Base-by-base conservation (phyloP, 35 echinoderm and acorn worm genomes). In the Amphiura filiformis region DNA sequence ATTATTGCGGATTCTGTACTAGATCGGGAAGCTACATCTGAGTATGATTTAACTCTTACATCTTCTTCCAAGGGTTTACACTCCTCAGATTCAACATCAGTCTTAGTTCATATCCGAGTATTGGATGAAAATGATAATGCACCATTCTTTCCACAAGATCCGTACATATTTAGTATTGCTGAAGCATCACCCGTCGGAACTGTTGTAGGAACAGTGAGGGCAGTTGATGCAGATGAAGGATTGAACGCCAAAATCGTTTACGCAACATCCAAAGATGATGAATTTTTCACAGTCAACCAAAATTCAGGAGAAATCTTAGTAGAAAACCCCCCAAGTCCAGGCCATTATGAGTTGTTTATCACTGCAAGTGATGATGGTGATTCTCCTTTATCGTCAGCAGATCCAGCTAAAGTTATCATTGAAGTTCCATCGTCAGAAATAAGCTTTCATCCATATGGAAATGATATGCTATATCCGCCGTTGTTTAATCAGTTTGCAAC, bases 401-500 rank as follows among this genome's bases (percentile, higher is more conserved):
- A 85, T 34, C 64, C 83, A 37, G 83, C 56, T 35, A 56, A 56
- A 18, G 83, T 64, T 20, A 28, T 36, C 3, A 56, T 85, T 15
- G 56, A 61, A 36, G 56, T 85, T 18, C 32, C 35, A 35, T 64
- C 83, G 15, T 15, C 57, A 34, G 35, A 56, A 26, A 36, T 61
- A n/a, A 37, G 13, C 23, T 65, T 22, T 32, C 56, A 65, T 61
- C 83, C 83, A 34, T 85, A 65, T 13, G 83, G 83, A 61, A 64
- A 85, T 37, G 83, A 85, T 37, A 85, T 85, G 32, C 1, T 85
- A 1, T 85, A 36, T 61, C 47, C 83, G 11, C 57, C 83, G 4
- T 56, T 34, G 32, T 31, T 32, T 1, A 37, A 65, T 20, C 49
- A 70, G 26, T 70, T 70, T 70, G 7, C 61, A 18, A 70, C 44